Conservation (phyloP, 2,797 vertebrate genomes). For the Pangasius krempfi region DNA sequence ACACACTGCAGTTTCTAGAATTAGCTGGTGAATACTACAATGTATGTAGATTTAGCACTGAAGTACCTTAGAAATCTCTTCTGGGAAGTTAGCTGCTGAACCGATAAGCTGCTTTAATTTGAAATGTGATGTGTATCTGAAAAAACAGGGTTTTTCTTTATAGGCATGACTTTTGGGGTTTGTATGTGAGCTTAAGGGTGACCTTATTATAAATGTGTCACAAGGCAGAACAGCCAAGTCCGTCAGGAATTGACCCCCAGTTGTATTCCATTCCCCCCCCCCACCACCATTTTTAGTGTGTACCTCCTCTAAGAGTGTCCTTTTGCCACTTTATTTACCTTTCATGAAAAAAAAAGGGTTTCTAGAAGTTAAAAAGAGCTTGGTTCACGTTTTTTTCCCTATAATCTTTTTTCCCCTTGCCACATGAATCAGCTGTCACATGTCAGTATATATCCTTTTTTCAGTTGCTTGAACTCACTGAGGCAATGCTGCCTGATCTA, state of each 20-base stretch:
- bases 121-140: neutral
- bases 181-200: constrained; percentile 45
- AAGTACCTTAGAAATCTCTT: neutral
- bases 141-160: constrained; percentile 39
- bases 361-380: no score
- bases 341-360: no score
- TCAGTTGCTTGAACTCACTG: neutral
- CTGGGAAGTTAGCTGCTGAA: neutral
- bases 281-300: constrained; percentile 7
- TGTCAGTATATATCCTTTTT: neutral
- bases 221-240: constrained; percentile 35
- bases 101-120: neutral
- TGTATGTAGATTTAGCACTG: neutral
- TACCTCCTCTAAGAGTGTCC: neutral
- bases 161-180: constrained; percentile 19
- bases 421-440: neutral
- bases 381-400: neutral
- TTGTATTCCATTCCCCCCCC: neutral
- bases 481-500: constrained; percentile 38
- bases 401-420: constrained; percentile 2
- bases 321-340: neutral
- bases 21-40: neutral
- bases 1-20: neutral
- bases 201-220: constrained; percentile 52
- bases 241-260: constrained; percentile 28